These are phyloP conservation scores for Indicator indicator DNA, from an alignment of 2,113 vertebrate species.

Conservation along the genomic window DNA sequence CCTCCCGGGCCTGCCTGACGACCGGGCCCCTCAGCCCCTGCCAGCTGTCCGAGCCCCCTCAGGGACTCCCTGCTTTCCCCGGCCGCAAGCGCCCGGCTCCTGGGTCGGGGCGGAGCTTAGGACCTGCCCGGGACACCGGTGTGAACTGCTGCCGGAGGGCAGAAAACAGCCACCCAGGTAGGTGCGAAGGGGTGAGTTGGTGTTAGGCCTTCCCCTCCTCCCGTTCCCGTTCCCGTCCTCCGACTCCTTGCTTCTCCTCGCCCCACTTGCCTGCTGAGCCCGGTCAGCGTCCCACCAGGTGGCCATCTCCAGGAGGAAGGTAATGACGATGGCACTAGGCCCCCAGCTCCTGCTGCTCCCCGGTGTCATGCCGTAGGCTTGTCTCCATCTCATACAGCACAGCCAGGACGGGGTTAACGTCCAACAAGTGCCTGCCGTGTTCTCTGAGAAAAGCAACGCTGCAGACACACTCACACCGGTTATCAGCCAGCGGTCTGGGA, in stretches of 20 bases:
- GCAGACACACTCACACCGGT: accelerated
- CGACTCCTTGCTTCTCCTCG: neutral
- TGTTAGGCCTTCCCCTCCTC: too few relatives aligned
- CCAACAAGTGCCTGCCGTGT: neutral
- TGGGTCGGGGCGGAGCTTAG: too few relatives aligned
- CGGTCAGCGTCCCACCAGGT: neutral
- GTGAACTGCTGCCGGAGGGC: neutral
- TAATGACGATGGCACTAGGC: neutral
- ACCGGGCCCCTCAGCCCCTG: neutral
- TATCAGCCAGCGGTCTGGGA: accelerated
- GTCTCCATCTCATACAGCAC: neutral
- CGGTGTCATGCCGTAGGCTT: neutral
- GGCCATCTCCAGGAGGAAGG: neutral
- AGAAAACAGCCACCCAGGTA: neutral
- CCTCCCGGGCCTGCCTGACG: neutral
- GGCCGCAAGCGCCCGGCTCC: neutral
- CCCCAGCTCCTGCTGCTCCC: neutral
- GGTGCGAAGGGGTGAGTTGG: neutral
- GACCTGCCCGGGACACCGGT: neutral
- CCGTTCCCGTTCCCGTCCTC: accelerated
- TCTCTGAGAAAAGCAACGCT: neutral
- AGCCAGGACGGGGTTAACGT: neutral
- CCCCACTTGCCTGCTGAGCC: neutral
- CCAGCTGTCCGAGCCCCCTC: too few relatives aligned
- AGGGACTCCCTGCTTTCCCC: too few relatives aligned